These are phyloP conservation scores for Melinopterus prodromus DNA, from an alignment of 2,888 invertebrate genomes.

Conservation along the genomic window DNA sequence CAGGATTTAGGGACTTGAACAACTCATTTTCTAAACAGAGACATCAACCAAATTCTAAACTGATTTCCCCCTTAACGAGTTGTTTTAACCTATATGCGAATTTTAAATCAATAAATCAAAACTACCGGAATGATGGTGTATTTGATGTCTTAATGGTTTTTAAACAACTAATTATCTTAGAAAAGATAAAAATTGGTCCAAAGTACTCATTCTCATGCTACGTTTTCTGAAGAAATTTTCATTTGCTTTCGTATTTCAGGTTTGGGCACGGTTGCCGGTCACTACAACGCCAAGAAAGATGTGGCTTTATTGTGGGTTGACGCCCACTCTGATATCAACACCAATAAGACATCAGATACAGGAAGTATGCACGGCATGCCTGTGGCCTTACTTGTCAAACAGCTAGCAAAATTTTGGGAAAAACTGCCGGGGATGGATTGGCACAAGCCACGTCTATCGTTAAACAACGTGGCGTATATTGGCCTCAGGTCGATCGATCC, in stretches of 20 bases:
- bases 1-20: too few relatives aligned
- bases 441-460: conserved; percentile 71
- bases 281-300: conserved; percentile 72
- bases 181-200: too few relatives aligned
- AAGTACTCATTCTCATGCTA: too few relatives aligned
- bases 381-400: conserved; percentile 78
- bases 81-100: too few relatives aligned
- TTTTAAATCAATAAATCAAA: too few relatives aligned
- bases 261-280: conserved; percentile 80
- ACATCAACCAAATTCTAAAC: too few relatives aligned
- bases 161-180: too few relatives aligned
- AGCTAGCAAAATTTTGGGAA: conserved; percentile 78
- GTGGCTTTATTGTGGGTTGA: conserved; percentile 88
- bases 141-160: too few relatives aligned
- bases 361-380: conserved; percentile 86
- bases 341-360: conserved; percentile 79
- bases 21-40: too few relatives aligned
- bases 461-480: conserved; percentile 77
- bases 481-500: conserved; percentile 86
- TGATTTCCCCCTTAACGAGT: too few relatives aligned
- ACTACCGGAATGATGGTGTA: too few relatives aligned
- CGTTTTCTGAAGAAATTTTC: background rate
- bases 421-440: conserved; percentile 82
- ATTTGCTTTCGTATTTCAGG: conserved; percentile 43
- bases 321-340: conserved; percentile 93